Percentiles rank a stretch among this genome's conserved stretches.
phyloP scores from a whole-genome alignment of 2,888 invertebrate species.

The Apotomis capreana region DNA sequence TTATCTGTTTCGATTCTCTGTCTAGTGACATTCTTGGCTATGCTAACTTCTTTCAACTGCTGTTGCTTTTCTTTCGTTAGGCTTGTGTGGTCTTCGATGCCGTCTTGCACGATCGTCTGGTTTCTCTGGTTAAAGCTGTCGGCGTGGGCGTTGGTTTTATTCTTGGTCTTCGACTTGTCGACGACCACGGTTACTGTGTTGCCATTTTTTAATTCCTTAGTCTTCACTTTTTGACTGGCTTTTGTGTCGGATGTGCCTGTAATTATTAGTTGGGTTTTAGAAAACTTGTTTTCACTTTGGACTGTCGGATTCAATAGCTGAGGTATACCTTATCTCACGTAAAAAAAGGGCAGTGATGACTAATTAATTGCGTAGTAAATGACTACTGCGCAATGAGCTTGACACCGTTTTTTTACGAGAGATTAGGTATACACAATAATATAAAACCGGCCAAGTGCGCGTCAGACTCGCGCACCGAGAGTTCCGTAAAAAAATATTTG shows the following conservation, averaged over 20 bases:
- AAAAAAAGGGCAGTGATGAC: too few relatives aligned
- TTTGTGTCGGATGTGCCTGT: slow-evolving; percentile 6
- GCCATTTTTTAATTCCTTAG: slow-evolving; percentile 20
- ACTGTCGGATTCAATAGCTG: too few relatives aligned
- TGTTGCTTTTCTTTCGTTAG: slow-evolving; percentile 1
- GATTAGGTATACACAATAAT: too few relatives aligned
- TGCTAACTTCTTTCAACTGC: background rate
- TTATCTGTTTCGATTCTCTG: slow-evolving; percentile 16
- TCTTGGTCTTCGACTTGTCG: slow-evolving; percentile 12
- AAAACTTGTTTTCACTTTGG: background rate
- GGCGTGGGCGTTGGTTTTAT: background rate
- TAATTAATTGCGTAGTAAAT: too few relatives aligned
- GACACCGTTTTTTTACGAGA: too few relatives aligned
- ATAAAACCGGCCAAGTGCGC: too few relatives aligned
- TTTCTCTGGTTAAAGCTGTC: slow-evolving; percentile 21
- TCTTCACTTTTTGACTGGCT: slow-evolving; percentile 19
- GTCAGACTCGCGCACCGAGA: too few relatives aligned
- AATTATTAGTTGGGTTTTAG: background rate
- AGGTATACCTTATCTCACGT: too few relatives aligned
- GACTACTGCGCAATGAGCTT: too few relatives aligned
- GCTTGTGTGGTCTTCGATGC: slow-evolving; percentile 1
- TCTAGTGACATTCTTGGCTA: slow-evolving; percentile 3
- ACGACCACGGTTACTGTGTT: slow-evolving; percentile 14
- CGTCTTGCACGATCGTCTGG: background rate
- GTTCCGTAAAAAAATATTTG: too few relatives aligned